Percentiles rank a stretch among this genome's conserved stretches.
Evolutionary conservation across 2,797 vertebrate genomes (phyloP).

Genomic region (Alauda arvensis): DNA sequence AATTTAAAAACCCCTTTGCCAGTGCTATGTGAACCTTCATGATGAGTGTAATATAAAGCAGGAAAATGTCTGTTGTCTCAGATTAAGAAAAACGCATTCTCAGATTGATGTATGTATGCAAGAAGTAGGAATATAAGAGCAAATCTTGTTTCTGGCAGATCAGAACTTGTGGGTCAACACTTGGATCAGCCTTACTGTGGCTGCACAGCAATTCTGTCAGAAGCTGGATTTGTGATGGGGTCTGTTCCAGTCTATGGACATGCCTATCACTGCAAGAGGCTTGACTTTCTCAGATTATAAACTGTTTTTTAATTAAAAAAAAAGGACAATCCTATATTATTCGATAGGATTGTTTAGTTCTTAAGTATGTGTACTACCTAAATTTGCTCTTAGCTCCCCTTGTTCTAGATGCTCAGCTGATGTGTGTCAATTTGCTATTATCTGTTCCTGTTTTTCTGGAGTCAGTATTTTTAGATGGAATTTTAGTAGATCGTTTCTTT

Average conservation of each 20-base stretch:
- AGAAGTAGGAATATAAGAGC: neutral
- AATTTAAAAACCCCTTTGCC: neutral
- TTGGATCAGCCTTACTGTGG: neutral
- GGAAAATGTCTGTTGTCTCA: neutral
- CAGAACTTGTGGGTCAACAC: neutral
- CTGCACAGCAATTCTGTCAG: neutral
- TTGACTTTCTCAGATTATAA: neutral
- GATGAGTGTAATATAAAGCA: neutral
- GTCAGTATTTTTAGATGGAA: neutral
- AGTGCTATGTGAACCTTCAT: neutral
- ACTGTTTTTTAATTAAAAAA: neutral
- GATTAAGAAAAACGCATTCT: neutral
- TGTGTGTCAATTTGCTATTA: neutral
- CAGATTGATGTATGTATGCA: neutral
- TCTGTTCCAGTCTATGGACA: neutral
- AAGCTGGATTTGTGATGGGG: neutral
- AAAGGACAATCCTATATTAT: neutral
- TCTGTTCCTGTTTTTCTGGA: neutral
- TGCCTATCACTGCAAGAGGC: neutral
- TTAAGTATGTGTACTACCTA: neutral
- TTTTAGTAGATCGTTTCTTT: neutral
- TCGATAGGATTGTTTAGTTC: neutral
- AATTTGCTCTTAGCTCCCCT: neutral
- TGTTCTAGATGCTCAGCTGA: neutral
- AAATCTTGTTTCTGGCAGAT: neutral